These are phyloP conservation scores for Syngnathus typhle DNA, from an alignment of 2,113 vertebrate species.

Conservation along the genomic window DNA sequence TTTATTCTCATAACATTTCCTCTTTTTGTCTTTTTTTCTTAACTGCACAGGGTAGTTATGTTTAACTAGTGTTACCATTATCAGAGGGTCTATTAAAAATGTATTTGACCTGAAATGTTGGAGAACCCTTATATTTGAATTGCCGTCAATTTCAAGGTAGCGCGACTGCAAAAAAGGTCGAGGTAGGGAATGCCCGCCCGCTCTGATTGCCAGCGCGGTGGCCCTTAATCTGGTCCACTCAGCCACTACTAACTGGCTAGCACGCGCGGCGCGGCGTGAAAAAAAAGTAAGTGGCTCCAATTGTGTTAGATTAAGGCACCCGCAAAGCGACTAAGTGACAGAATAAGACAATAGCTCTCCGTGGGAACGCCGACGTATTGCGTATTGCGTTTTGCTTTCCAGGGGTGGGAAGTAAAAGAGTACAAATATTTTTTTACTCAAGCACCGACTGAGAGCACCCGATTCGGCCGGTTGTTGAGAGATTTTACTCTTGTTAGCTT, in stretches of 20 bases:
- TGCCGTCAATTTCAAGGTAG: background rate
- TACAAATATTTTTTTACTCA: too few relatives aligned
- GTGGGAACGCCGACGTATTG: slow-evolving; percentile 24
- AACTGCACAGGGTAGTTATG: background rate
- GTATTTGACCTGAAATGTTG: background rate
- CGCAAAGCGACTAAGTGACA: slow-evolving; percentile 66
- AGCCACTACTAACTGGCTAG: slow-evolving; percentile 60
- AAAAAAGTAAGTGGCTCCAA: slow-evolving; percentile 67
- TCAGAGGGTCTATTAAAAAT: background rate
- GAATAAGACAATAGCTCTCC: slow-evolving; percentile 68
- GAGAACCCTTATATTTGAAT: background rate
- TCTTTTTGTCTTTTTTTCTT: too few relatives aligned
- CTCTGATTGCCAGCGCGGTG: background rate
- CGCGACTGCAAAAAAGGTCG: background rate
- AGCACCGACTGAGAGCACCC: background rate
- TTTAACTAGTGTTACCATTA: background rate
- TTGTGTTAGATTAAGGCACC: slow-evolving; percentile 63
- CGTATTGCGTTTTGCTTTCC: background rate
- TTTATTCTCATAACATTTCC: too few relatives aligned
- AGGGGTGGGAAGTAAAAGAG: background rate
- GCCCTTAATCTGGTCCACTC: slow-evolving; percentile 56
- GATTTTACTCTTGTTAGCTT: slow-evolving; percentile 51
- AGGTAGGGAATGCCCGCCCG: background rate
- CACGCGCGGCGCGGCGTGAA: slow-evolving; percentile 40
- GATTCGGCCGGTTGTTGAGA: too few relatives aligned